Base-by-base conservation (phyloP, 2,888 invertebrate species). In the Rhorus exstirpatorius region DNA sequence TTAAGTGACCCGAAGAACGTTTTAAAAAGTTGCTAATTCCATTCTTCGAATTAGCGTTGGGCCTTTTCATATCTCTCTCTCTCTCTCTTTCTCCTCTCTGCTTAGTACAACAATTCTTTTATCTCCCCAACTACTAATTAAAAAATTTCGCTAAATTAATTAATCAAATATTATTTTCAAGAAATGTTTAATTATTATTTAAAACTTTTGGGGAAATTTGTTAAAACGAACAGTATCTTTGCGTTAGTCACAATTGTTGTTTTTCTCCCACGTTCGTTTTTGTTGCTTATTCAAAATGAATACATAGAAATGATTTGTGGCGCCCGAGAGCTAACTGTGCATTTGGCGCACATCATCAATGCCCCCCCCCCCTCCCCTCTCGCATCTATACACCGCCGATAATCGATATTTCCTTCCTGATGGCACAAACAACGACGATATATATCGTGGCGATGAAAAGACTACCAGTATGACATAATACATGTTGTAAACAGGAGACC, bases 371-470 rank as follows among this genome's bases (percentile, higher is more conserved):
- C 12, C 60, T 35, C 49, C 46, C 24, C 49, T 26, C 24, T 38
- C 14, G 60, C 26, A 14, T 17, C n/a, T 10, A 35, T 14, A 3
- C 7, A 58, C 8, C 17, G 58, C 31, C 60, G 65, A 68, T 77
- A 77, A 77, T 77, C 77, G 77, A 77, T 77, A 77, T 60, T 68
- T 77, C 68, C 68, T 68, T 77, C 68, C 68, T 49, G 77, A 75
- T 75, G 55, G 26, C 65, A 49, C 8, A 19, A 55, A 26, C n/a
- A n/a, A n/a, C 60, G 76, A 77, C 49, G 38, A 31, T 31, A 60
- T 67, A 46, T 38, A 24, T 31, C 38, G 41, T 19, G 7, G 67
- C 68, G 68, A 77, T 68, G 61, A 49, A 67, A 77, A 61, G 60
- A 14, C 68, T 26, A 14, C 26, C 24, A 12, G n/a, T 17, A 35